Percentiles rank a stretch among this genome's conserved stretches.
Evolutionary conservation across 2,888 invertebrate genomes (phyloP).

Genomic region (Dynastes tityus): DNA sequence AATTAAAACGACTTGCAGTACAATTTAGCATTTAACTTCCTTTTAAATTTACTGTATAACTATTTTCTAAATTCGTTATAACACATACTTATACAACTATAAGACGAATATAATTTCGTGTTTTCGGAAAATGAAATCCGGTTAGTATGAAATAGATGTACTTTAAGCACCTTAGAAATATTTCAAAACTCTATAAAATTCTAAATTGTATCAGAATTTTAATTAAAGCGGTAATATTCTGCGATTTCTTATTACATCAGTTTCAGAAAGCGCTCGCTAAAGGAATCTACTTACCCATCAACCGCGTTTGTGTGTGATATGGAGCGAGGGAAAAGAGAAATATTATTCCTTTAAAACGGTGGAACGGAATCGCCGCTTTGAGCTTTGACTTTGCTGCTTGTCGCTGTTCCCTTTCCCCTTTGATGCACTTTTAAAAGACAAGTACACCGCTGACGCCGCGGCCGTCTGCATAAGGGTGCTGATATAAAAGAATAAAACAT

Average conservation of each 20-base stretch:
- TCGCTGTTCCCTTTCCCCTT: slow-evolving; percentile 35
- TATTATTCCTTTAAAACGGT: slow-evolving; percentile 65
- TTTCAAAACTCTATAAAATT: background rate
- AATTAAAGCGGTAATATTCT: slow-evolving; percentile 11
- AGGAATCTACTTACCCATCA: slow-evolving; percentile 28
- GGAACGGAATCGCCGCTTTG: slow-evolving; percentile 61
- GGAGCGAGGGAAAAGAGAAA: slow-evolving; percentile 62
- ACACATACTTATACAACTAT: no score
- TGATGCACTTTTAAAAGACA: slow-evolving; percentile 39
- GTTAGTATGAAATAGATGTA: slow-evolving; percentile 5
- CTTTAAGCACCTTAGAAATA: background rate
- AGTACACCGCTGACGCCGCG: slow-evolving; percentile 32
- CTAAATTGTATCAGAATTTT: slow-evolving; percentile 4
- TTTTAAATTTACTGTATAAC: no score
- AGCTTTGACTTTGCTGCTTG: slow-evolving; percentile 61
- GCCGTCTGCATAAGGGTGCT: slow-evolving; percentile 52
- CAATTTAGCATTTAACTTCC: no score
- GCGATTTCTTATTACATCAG: slow-evolving; percentile 13
- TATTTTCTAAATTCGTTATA: no score
- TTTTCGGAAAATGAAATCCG: background rate
- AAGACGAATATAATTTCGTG: background rate
- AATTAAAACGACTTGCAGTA: no score
- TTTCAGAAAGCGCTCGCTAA: slow-evolving; percentile 15
- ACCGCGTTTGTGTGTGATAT: slow-evolving; percentile 52
- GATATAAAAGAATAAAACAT: slow-evolving; percentile 60